A percentile compares a stretch with the other conserved stretches of the same genome.
phyloP scores from a whole-genome alignment of 2,113 vertebrate species.

The Cnemophilus loriae region DNA sequence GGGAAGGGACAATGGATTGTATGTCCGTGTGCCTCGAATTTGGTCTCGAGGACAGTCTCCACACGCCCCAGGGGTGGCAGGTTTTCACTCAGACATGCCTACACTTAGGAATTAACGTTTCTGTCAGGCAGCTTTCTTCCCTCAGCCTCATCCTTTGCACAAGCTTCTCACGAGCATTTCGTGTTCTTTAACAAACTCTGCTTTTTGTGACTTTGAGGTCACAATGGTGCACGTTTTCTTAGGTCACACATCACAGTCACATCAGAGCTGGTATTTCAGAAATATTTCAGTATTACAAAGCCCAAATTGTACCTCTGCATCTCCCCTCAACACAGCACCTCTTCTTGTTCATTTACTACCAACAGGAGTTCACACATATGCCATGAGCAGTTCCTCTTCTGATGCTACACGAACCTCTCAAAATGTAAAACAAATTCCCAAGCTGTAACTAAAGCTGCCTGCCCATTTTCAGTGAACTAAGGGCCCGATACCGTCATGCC shows the following conservation, averaged over 20 bases:
- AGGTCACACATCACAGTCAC: background rate
- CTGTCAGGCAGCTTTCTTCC: background rate
- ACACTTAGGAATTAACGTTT: background rate
- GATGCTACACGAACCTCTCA: background rate
- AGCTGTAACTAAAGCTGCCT: background rate
- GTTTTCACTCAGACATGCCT: background rate
- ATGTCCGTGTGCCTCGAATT: background rate
- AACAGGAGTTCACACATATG: background rate
- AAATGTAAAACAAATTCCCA: background rate
- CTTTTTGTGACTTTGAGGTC: background rate
- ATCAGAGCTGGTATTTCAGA: background rate
- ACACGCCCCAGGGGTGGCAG: background rate
- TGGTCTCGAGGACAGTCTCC: background rate
- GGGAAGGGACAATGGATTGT: background rate
- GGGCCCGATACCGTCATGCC: background rate
- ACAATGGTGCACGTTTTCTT: accelerated
- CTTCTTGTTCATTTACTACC: background rate
- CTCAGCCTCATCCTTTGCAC: background rate
- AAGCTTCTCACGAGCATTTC: background rate
- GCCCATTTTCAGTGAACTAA: background rate
- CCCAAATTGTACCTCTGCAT: background rate
- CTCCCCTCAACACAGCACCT: background rate
- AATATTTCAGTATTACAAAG: too few relatives aligned
- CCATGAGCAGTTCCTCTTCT: background rate
- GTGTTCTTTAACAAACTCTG: background rate